Evolutionary conservation across 2,113 vertebrate genomes (phyloP).

Genomic region (Azemiops feae): DNA sequence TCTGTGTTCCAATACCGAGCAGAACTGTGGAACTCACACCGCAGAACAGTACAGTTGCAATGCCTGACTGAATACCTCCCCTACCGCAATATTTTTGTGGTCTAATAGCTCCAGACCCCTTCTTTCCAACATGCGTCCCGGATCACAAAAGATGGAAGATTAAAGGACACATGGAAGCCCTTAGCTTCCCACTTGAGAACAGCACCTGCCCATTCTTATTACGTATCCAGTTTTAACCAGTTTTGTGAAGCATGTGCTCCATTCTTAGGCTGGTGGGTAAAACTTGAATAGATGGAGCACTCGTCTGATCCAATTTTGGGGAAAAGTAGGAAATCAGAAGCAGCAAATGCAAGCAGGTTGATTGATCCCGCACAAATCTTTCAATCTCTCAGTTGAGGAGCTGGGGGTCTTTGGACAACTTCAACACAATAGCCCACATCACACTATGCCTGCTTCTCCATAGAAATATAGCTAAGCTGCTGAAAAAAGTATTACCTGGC

Average conservation of each 20-base stretch:
- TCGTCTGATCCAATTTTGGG: no score
- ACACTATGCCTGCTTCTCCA: neutral
- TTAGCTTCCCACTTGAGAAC: neutral
- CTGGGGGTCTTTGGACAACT: neutral
- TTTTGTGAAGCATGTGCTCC: neutral
- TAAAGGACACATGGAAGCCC: neutral
- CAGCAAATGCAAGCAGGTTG: neutral
- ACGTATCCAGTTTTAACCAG: neutral
- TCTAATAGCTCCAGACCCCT: neutral
- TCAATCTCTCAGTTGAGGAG: neutral
- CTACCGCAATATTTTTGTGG: neutral
- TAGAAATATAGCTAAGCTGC: neutral
- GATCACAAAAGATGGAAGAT: neutral
- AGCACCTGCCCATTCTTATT: neutral
- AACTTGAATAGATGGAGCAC: neutral
- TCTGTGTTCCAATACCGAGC: neutral
- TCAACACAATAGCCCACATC: neutral
- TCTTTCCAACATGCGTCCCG: neutral
- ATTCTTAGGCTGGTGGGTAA: neutral
- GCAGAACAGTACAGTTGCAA: no score
- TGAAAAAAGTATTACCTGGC: neutral
- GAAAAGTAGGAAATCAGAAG: neutral
- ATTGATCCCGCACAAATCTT: neutral
- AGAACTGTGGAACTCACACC: neutral
- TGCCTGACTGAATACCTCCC: neutral